Evolutionary conservation across 2,797 vertebrate species (phyloP), one percentile per base, ranked within the genome.

Genomic region (Neosilurus hyrtlii): DNA sequence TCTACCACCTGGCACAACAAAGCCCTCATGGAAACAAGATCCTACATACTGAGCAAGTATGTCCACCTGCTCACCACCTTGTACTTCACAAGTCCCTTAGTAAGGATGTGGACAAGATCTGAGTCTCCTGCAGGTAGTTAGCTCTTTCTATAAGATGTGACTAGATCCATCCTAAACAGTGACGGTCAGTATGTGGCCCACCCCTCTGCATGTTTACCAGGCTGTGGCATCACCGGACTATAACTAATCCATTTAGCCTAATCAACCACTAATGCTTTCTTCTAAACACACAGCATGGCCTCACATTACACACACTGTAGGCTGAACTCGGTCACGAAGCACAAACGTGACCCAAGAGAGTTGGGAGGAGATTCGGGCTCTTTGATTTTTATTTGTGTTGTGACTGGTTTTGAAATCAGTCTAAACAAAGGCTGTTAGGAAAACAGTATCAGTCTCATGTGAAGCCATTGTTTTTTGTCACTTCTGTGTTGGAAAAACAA

Each of bases 181-280:
- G 77, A 82, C 81, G 80, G 77, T 84, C 63, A 81, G 59, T 71
- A 75, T 59, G 20, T 18, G 22, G 2, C 57, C 52, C 9, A 9
- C 56, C 83, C 84, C 83, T 81, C 83, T 84, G 79, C 37, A 82
- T 80, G 86, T 84, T 90, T 84, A 90, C 85, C 82, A 86, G 85
- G 76, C 73, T 52, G 51, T 18, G 74, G 59, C 49, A 88, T 92
- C 91, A 93, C 90, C 89, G 91, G 90, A 90, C 87, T n/a, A 82
- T 84, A 83, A 86, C 85, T 92, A 89, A 94, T 94, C 93, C 91
- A 90, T 92, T 94, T 89, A 93, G 49, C 82, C 30, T 92, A 94
- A 95, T 94, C 93, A 89, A 22, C 83, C 92, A 43, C 43, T 73
- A 91, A 91, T 73, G 77, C 84, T 54, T 57, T 88, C 75, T 49